These are phyloP conservation scores for Craniophora ligustri DNA, from an alignment of 2,888 invertebrate genomes.

Conservation along the genomic window DNA sequence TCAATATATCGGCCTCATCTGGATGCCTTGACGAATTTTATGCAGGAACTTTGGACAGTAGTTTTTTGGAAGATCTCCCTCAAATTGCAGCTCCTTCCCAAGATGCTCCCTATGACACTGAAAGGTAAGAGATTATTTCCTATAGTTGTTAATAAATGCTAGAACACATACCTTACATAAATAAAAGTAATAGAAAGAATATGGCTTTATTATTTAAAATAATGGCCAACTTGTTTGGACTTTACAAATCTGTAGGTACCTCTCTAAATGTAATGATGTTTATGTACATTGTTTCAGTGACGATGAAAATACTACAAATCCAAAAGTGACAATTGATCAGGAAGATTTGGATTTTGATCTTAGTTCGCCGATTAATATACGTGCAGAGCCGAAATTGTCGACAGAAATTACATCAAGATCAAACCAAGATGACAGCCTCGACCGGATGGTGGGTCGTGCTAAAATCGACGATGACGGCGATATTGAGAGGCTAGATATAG, in stretches of 20 bases:
- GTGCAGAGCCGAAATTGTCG: slow-evolving; percentile 35
- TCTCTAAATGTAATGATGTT: neutral
- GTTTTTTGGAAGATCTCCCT: slow-evolving; percentile 91
- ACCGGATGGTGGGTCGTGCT: slow-evolving; percentile 60
- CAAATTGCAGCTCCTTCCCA: slow-evolving; percentile 66
- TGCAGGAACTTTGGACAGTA: slow-evolving; percentile 92
- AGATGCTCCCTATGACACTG: slow-evolving; percentile 70
- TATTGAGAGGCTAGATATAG: slow-evolving; percentile 59
- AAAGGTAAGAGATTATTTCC: slow-evolving; percentile 73
- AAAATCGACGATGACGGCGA: slow-evolving; percentile 57
- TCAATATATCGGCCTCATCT: slow-evolving; percentile 87
- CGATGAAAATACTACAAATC: slow-evolving; percentile 91
- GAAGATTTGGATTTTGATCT: slow-evolving; percentile 91
- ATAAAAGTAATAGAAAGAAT: too few species aligned
- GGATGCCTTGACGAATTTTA: slow-evolving; percentile 89
- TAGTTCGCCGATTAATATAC: slow-evolving; percentile 52
- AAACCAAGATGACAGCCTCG: slow-evolving; percentile 51
- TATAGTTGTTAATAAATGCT: too few species aligned
- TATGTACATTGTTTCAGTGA: slow-evolving; percentile 84
- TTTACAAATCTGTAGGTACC: too few species aligned
- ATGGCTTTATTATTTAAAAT: too few species aligned
- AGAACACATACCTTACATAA: too few species aligned
- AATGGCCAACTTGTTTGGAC: too few species aligned
- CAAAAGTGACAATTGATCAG: slow-evolving; percentile 94
- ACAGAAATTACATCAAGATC: slow-evolving; percentile 38